Conservation (phyloP, 2,113 vertebrate genomes). For the Ardeotis arabs region DNA sequence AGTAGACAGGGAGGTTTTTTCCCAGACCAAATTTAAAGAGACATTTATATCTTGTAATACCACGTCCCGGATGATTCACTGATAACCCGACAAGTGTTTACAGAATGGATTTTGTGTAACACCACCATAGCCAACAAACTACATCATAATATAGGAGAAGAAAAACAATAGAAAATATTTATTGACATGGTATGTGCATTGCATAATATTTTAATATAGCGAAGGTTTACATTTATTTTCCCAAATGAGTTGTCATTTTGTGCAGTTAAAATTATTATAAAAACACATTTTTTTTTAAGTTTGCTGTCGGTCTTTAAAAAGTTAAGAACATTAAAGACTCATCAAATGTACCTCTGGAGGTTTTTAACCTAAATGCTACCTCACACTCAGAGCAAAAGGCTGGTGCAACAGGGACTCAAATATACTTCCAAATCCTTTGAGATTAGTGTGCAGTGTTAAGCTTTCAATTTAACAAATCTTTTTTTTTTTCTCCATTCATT, state of each 20-base stretch:
- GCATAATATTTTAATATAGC: not conserved
- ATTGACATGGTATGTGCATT: not conserved
- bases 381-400: not conserved
- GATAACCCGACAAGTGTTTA: not conserved
- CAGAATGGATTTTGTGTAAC: not conserved
- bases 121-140: not conserved
- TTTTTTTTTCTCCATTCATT: not conserved
- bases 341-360: not conserved
- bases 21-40: conserved; percentile 11
- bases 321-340: not conserved
- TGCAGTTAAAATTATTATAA: not conserved
- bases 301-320: not conserved
- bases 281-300: not conserved
- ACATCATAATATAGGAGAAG: not conserved
- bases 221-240: not conserved
- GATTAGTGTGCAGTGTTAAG: not conserved
- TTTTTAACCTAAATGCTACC: not conserved
- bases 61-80: not conserved
- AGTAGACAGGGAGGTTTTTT: not conserved
- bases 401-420: not conserved
- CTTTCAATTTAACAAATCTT: not conserved
- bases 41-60: not conserved
- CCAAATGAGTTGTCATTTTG: not conserved
- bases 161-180: conserved; percentile 15
- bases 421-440: not conserved